A percentile compares a stretch with the other conserved stretches of the same genome.
These are phyloP conservation scores for Antechinus flavipes DNA, from an alignment of 2,113 vertebrate species.

Conservation along the genomic window DNA sequence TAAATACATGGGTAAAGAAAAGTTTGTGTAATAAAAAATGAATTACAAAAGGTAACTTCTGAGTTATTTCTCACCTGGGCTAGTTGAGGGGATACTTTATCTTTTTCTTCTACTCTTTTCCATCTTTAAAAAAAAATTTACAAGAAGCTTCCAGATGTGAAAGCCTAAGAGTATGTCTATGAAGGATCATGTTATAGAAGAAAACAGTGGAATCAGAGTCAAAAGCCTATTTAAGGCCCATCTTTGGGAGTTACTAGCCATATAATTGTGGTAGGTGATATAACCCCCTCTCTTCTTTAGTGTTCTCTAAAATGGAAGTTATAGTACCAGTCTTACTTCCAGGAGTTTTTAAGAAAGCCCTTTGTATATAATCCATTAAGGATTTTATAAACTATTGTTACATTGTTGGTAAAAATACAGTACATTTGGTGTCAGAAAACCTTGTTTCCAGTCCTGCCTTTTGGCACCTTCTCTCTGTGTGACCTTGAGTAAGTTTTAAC, in stretches of 20 bases:
- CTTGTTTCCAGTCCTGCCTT: background rate
- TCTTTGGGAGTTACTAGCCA: background rate
- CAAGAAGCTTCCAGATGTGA: background rate
- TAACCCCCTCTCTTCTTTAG: background rate
- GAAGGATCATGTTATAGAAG: background rate
- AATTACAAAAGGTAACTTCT: conserved; percentile 12
- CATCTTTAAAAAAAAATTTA: background rate
- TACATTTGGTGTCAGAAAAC: background rate
- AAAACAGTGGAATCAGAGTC: background rate
- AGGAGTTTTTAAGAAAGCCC: background rate
- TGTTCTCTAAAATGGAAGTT: background rate
- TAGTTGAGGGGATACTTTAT: background rate
- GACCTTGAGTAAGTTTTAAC: background rate
- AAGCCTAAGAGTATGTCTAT: background rate
- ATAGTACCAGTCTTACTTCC: background rate
- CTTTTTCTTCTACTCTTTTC: background rate
- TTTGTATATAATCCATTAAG: background rate
- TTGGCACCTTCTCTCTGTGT: background rate
- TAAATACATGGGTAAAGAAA: conserved; percentile 51
- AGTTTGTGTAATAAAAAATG: conserved; percentile 39
- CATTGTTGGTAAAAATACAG: background rate
- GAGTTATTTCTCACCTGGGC: background rate
- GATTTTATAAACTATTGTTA: background rate
- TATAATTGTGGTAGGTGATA: background rate
- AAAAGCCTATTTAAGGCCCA: background rate